Base-by-base conservation (phyloP, 2,797 vertebrate genomes). In the Onychomys torridus region DNA sequence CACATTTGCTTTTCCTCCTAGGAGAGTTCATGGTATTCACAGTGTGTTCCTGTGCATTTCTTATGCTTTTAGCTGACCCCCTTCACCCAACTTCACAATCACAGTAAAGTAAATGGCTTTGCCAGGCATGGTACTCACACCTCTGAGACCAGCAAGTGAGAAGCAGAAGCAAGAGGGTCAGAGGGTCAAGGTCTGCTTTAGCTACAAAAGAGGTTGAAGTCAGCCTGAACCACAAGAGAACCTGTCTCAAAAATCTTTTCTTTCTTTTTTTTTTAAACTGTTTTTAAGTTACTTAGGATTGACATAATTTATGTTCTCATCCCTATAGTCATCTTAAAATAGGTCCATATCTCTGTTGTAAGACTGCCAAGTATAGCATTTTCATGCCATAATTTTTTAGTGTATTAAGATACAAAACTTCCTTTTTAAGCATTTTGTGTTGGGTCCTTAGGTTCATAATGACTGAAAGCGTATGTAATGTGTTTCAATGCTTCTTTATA, bases 61-160 rank as follows among this genome's bases (percentile, higher is more conserved):
- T 87, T 97, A 88, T 96, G 90, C 93, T 98, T 97, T 81, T 96
- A 75, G 6, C 84, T 92, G 84, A 25, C 89, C 93, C 79, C 17
- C 67, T 86, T 91, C 97, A 96, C 93, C 78, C 97, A 96, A 91
- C 78, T 95, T 94, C 87, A 97, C 96, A 97, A 92, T 94, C 95
- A 96, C 92, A 93, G 46, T 57, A 57, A 40, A 57, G 32, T 21
- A 29, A 61, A 69, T 89, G 59, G 23, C 75, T 49, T 77, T 90
- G 55, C 13, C 43, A 4, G 21, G 23, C 25, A 57, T 57, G 5
- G 25, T 32, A 5, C 67, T 6, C 52, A 59, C 27, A 32, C 9
- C 59, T 78, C 13, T 63, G 19, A 63, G 37, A 23, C 13, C 61
- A 77, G 57, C 10, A 65, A 23, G 3, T 90, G 32, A 25, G 75